These are phyloP conservation scores for Dicaeum eximium DNA, from an alignment of 2,113 vertebrate species.

Conservation along the genomic window DNA sequence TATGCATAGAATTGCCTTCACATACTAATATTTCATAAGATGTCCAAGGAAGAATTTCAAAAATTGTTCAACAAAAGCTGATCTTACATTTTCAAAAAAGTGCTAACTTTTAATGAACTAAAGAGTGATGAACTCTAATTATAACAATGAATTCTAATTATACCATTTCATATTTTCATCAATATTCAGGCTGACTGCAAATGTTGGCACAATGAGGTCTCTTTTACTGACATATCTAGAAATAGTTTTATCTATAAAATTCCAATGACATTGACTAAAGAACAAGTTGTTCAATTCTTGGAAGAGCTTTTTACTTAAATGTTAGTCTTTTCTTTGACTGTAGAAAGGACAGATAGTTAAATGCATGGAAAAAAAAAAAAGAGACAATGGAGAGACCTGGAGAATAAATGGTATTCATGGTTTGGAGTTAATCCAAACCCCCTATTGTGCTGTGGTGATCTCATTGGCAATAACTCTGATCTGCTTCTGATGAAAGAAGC, in stretches of 20 bases:
- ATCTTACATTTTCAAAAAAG: not conserved
- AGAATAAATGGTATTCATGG: not conserved
- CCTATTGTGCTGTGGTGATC: not conserved
- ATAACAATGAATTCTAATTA: constrained; percentile 9
- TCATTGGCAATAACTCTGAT: not conserved
- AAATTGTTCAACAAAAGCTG: not conserved
- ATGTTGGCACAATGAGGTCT: constrained; percentile 3
- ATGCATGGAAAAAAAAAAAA: not conserved
- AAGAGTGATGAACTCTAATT: constrained; percentile 21
- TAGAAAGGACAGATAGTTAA: not conserved
- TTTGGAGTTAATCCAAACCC: not conserved
- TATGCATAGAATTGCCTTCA: not conserved
- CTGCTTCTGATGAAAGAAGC: not conserved
- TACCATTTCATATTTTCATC: constrained; percentile 8
- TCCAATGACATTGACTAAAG: not conserved
- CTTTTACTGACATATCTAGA: constrained; percentile 7
- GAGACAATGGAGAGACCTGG: not conserved
- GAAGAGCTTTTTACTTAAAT: constrained; percentile 8
- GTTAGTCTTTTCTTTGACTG: not conserved
- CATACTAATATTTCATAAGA: not conserved
- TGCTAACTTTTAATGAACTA: not conserved
- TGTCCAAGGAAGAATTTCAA: not conserved
- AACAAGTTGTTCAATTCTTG: constrained; percentile 11
- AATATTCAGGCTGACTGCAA: constrained; percentile 12
- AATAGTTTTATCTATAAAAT: constrained; percentile 26